phyloP scores from a whole-genome alignment of 2,113 vertebrate genomes.

The Ifrita kowaldi region DNA sequence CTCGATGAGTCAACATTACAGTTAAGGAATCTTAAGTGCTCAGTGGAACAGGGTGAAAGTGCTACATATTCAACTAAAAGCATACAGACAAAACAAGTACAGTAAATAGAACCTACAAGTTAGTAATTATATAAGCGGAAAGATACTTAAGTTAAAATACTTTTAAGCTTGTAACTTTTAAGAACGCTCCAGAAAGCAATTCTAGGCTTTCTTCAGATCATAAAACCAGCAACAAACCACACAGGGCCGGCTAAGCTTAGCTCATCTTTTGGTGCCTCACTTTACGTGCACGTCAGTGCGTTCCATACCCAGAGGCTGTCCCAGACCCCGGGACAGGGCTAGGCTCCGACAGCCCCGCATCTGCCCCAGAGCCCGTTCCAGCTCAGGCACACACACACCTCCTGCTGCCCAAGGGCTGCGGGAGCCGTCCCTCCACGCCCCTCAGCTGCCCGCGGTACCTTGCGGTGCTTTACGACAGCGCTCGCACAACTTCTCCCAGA shows the following conservation, averaged over 20 bases:
- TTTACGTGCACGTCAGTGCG: rapidly evolving
- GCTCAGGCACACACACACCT: background rate
- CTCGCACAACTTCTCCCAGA: background rate
- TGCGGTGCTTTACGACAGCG: background rate
- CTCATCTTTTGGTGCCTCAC: background rate
- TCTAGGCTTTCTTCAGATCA: background rate
- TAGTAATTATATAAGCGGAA: background rate
- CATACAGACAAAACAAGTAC: background rate
- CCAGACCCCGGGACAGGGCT: too few relatives aligned
- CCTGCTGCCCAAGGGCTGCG: background rate
- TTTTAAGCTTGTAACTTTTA: background rate
- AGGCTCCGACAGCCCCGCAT: background rate
- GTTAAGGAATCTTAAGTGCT: background rate
- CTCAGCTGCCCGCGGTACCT: background rate
- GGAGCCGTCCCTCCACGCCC: too few relatives aligned
- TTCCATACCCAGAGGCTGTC: background rate
- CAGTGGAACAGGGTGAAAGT: background rate
- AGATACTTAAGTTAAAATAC: background rate
- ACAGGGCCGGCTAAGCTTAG: background rate
- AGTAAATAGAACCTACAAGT: background rate
- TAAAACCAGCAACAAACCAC: background rate
- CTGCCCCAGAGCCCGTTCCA: rapidly evolving
- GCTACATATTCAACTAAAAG: background rate
- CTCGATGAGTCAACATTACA: background rate
- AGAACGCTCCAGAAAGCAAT: background rate